Percentiles rank a stretch among this genome's conserved stretches.
These are phyloP conservation scores for Drosophila bifasciata DNA, from an alignment of 1,140 invertebrate genomes.

Conservation along the genomic window DNA sequence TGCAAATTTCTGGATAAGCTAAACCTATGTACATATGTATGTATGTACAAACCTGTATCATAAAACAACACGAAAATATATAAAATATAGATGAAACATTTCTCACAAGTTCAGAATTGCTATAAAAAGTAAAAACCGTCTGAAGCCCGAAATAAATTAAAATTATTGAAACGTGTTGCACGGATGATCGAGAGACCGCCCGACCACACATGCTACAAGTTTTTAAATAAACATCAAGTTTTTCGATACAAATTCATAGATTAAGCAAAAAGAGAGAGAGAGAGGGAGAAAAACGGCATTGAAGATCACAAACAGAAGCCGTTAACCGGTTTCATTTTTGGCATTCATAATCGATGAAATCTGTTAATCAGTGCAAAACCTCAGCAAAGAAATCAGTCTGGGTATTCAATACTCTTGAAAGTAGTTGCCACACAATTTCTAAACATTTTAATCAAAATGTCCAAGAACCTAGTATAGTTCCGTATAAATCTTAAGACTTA, in stretches of 20 bases:
- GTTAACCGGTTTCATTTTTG: slow-evolving; percentile 41
- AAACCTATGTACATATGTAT: background rate
- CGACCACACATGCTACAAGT: background rate
- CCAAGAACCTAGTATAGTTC: too few relatives aligned
- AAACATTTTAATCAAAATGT: too few relatives aligned
- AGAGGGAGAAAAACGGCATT: slow-evolving; percentile 13
- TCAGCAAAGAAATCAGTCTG: slow-evolving; percentile 2
- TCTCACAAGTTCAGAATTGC: slow-evolving; percentile 17
- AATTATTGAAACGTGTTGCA: slow-evolving; percentile 17
- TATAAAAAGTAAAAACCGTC: slow-evolving; percentile 23
- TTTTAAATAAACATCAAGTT: slow-evolving; percentile 14
- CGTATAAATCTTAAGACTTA: too few relatives aligned
- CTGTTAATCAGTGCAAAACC: slow-evolving; percentile 9
- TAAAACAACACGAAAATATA: slow-evolving; percentile 16
- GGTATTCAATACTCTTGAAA: too few relatives aligned
- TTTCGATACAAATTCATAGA: slow-evolving; percentile 8
- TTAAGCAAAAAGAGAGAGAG: slow-evolving; percentile 1
- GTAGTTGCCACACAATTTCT: too few relatives aligned
- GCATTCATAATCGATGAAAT: slow-evolving; percentile 22
- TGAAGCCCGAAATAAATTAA: slow-evolving; percentile 10
- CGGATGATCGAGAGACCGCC: background rate
- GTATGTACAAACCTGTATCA: background rate
- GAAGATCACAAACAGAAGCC: slow-evolving; percentile 12
- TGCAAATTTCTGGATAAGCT: slow-evolving; percentile 45
- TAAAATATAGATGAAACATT: slow-evolving; percentile 24